Conservation (phyloP, 2,888 invertebrate species). For the Choristoneura rosaceana region DNA sequence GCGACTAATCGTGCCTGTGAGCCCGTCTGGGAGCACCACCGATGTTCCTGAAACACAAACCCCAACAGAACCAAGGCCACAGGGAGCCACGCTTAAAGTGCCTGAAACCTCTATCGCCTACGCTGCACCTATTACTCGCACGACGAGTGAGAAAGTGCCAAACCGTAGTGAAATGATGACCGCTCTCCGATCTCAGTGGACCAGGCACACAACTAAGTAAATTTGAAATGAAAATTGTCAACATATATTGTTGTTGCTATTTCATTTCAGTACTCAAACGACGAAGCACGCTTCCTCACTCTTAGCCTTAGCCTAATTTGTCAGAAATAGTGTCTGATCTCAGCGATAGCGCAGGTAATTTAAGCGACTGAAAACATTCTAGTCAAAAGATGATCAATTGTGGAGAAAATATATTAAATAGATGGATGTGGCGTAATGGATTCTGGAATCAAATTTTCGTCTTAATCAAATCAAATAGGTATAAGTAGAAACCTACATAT, state of each 20-base stretch:
- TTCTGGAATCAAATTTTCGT: not conserved
- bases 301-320: not conserved
- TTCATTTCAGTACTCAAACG: not conserved
- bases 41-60: constrained; percentile 64
- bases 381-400: constrained; percentile 28
- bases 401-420: not conserved
- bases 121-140: constrained; percentile 89
- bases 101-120: constrained; percentile 81
- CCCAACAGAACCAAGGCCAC: constrained; percentile 53
- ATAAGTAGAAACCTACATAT: constrained; percentile 17
- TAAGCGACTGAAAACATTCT: constrained; percentile 22
- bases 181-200: constrained; percentile 93
- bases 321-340: not conserved
- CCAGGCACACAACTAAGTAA: constrained; percentile 94
- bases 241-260: constrained; percentile 1
- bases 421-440: not conserved
- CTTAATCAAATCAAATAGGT: not conserved
- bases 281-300: not conserved
- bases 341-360: constrained; percentile 2
- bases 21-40: constrained; percentile 74
- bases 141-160: constrained; percentile 94
- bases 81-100: constrained; percentile 85
- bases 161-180: constrained; percentile 94
- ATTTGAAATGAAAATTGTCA: constrained; percentile 43
- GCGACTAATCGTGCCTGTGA: constrained; percentile 87